Conservation (phyloP, 2,888 invertebrate species). For the Hirtodrosophila histrioides region DNA sequence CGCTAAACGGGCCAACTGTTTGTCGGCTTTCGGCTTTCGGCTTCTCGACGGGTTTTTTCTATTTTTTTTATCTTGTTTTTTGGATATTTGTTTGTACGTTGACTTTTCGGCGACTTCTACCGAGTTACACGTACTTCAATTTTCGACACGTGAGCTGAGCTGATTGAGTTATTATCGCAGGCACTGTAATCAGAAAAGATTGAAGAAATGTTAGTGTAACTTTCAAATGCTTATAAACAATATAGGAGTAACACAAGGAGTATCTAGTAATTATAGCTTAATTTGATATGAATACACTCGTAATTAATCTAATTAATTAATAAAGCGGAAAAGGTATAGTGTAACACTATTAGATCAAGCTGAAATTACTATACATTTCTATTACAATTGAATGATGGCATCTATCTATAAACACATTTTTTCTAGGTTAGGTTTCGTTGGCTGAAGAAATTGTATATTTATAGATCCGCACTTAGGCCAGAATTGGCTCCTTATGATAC, state of each 20-base stretch:
- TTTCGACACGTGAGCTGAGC: slow-evolving; percentile 26
- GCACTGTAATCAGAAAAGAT: slow-evolving; percentile 39
- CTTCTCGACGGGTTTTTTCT: slow-evolving; percentile 39
- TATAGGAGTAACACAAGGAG: not conserved
- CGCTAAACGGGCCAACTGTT: slow-evolving; percentile 59
- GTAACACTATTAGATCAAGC: too few species aligned
- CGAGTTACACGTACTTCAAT: slow-evolving; percentile 37
- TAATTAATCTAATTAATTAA: too few species aligned
- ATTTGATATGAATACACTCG: too few species aligned
- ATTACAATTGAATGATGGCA: too few species aligned
- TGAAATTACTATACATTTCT: too few species aligned
- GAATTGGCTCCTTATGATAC: too few species aligned
- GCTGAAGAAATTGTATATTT: too few species aligned
- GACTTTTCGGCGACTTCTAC: slow-evolving; percentile 33
- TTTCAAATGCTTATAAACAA: not conserved
- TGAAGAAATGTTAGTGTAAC: slow-evolving; percentile 1
- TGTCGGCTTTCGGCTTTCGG: slow-evolving; percentile 43
- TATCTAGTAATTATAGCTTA: too few species aligned
- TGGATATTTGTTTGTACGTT: slow-evolving; percentile 29
- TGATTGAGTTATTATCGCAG: slow-evolving; percentile 47
- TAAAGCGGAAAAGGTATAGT: too few species aligned
- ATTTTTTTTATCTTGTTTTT: slow-evolving; percentile 25
- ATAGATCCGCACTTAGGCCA: too few species aligned
- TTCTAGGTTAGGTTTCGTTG: too few species aligned
- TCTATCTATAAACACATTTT: too few species aligned